Evolutionary conservation across 2,797 vertebrate genomes (phyloP), one percentile per base, ranked within the genome.

Genomic region (Lacerta viridis): DNA sequence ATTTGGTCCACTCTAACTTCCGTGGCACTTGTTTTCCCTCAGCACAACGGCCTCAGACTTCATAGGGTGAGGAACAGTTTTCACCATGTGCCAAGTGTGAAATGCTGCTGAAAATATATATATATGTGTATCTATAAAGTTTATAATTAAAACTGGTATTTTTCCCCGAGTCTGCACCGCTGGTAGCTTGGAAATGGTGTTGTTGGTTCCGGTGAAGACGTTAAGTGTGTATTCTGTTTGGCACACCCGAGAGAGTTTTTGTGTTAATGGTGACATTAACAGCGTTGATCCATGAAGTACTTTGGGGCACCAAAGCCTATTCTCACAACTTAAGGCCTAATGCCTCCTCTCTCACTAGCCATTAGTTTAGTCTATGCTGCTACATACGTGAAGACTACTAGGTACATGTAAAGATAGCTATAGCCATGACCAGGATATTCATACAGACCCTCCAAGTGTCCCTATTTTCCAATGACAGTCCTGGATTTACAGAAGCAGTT

Each of bases 1-100:
- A 87, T 90, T 89, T 90, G 88, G 87, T 72, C 79, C 80, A 69
- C 92, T 92, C 88, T 81, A 89, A 93, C 72, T 87, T 86, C 87
- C 74, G 89, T 81, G 77, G 59, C 0, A 7, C 61, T 91, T 2
- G 61, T 33, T 93, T 74, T 93, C 80, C 86, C 88, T 89, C 76
- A 87, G 20, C 7, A 87, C 50, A n/a, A 43, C 66, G 90, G 69
- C 41, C 75, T 90, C 71, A 94, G 89, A 41, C 15, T 90, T 93
- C 78, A 36, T 68, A 55, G 25, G 46, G 66, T 68, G 87, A 92
- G 90, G 80, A 82, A 3, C 27, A 86, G 79, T 96, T 96, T 91
- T 92, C 80, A 87, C 43, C 33, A 2, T 76, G 50, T 78, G 86
- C 74, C 36, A 80, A 87, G 88, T 88, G 80, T 93, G 90, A 93